phyloP scores from a whole-genome alignment of 2,113 vertebrate species.

The Perognathus longimembris region DNA sequence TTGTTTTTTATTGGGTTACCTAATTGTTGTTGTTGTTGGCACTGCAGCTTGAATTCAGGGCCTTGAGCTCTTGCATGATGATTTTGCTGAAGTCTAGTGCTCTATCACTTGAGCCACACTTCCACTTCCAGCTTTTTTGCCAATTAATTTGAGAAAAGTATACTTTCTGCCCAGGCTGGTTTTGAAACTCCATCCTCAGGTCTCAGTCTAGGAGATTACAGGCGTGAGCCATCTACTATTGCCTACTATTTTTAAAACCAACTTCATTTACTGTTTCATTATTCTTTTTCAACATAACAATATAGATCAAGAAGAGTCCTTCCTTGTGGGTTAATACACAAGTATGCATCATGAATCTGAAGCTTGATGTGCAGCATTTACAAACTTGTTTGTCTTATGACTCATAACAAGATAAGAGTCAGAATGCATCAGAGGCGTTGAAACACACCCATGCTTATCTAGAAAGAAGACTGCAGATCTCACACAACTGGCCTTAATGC shows the following conservation, averaged over 20 bases:
- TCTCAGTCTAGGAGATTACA: too few relatives aligned
- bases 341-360: not conserved
- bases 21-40: not conserved
- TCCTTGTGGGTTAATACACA: not conserved
- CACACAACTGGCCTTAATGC: not conserved
- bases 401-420: not conserved
- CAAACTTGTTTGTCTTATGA: not conserved
- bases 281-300: too few relatives aligned
- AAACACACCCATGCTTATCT: not conserved
- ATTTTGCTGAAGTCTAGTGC: too few relatives aligned
- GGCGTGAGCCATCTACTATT: not conserved
- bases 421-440: not conserved
- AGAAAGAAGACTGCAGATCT: not conserved
- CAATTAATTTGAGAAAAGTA: too few relatives aligned
- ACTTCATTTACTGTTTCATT: constrained; percentile 12
- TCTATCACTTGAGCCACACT: too few relatives aligned
- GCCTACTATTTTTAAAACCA: constrained; percentile 23
- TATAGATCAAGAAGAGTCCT: too few relatives aligned
- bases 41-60: too few relatives aligned
- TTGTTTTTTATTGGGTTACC: constrained; percentile 1
- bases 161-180: too few relatives aligned
- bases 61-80: too few relatives aligned
- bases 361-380: not conserved
- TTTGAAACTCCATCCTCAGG: too few relatives aligned
- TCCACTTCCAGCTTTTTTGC: too few relatives aligned